Base-by-base conservation (phyloP, 1,140 invertebrate genomes). In the Zaprionus nigranus region DNA sequence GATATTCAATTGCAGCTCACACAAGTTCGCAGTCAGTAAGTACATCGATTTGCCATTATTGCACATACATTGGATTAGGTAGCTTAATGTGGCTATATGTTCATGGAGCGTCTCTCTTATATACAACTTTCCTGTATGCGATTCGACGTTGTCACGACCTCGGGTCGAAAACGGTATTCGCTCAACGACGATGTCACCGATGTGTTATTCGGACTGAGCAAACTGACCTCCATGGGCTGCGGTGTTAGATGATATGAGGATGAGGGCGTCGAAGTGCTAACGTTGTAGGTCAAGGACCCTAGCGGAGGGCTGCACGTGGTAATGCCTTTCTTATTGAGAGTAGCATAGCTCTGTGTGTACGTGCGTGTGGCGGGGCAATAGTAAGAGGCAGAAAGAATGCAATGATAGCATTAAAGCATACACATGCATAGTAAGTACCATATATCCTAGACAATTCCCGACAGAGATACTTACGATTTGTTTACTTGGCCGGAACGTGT, bases 91-190 rank as follows among this genome's bases (percentile, higher is more conserved):
- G 46, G 46, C 20, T 12, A 24, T 22, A 51, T 51, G 46, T 51
- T 51, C 46, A 24, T 51, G 46, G 13, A 12, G 3, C 46, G 9
- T 56, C 69, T 54, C 69, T 54, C 85, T 95, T 96, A 97, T 96
- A 97, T 97, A 96, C 96, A 97, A 94, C 96, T 97, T 94, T 97
- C 96, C 93, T 97, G 96, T 93, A 97, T 96, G 81, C 96, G 94
- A 94, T 96, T 96, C 53, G 96, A 96, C 56, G 96, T 96, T 76
- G 96, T 97, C 70, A 97, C 96, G 60, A 97, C 96, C 93, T 97
- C 96, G 46, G 96, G 96, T 71, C 95, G 94, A 78, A 95, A 93
- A 62, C 95, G 93, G 81, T 95, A 94, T 75, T 94, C 94, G 12
- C 94, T 95, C 24, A 95, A 92, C 38, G 94, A 94, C 82, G 94